These are phyloP conservation scores for Scortum barcoo DNA, from an alignment of 2,113 vertebrate genomes.

Conservation along the genomic window DNA sequence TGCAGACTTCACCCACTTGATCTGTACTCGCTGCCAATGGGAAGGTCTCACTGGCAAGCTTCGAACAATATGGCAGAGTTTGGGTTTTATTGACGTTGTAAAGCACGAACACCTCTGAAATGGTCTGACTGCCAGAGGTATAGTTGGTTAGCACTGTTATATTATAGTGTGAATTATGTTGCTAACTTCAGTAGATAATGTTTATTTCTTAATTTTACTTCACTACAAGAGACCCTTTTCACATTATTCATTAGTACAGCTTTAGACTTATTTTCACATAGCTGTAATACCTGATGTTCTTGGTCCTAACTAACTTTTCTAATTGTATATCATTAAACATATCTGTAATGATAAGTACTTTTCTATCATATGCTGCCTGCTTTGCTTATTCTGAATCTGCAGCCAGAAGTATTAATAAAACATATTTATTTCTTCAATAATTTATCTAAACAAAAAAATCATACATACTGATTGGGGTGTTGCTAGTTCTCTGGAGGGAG, in stretches of 20 bases:
- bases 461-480: background rate
- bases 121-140: background rate
- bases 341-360: background rate
- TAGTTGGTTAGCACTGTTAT: background rate
- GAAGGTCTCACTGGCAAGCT: too few species aligned
- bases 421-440: background rate
- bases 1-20: background rate
- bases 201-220: too few species aligned
- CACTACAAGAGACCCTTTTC: background rate
- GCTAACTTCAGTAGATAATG: background rate
- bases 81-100: background rate
- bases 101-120: background rate
- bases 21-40: constrained; percentile 1
- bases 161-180: background rate
- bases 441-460: background rate
- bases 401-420: background rate
- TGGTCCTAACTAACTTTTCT: background rate
- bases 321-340: background rate
- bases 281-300: background rate
- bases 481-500: background rate
- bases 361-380: background rate
- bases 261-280: background rate
- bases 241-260: background rate
- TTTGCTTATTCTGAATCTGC: background rate
- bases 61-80: background rate